Conservation (phyloP, 2,113 vertebrate genomes). For the Oenanthe melanoleuca region DNA sequence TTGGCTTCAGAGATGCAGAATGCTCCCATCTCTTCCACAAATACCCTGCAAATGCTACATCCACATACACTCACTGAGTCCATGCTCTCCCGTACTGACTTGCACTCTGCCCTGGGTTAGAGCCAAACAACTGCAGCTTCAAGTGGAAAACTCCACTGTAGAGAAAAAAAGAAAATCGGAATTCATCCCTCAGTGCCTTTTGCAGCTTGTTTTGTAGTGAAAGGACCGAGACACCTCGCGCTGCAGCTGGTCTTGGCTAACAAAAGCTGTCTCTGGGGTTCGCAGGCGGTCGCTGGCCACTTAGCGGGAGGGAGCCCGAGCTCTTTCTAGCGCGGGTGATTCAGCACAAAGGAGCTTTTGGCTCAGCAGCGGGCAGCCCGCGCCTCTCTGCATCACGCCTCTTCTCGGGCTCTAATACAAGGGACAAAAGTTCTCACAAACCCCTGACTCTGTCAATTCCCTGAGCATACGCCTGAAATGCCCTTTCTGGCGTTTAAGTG, state of each 20-base stretch:
- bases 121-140: neutral
- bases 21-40: neutral
- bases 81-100: neutral
- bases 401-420: neutral
- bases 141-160: neutral
- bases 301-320: neutral
- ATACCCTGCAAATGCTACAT: neutral
- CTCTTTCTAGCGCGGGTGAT: neutral
- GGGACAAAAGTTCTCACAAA: neutral
- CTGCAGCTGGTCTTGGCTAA: neutral
- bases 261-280: neutral
- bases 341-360: slow-evolving; percentile 16
- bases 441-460: neutral
- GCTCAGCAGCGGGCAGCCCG: neutral
- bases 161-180: neutral
- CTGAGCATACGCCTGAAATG: neutral
- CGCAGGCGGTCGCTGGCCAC: neutral
- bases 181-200: neutral
- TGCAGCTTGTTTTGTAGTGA: neutral
- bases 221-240: neutral
- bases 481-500: neutral
- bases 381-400: slow-evolving; percentile 10
- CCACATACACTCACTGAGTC: neutral
- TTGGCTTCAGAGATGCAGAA: neutral
- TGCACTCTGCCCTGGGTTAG: neutral